Evolutionary conservation across 2,888 invertebrate species (phyloP), one percentile per base, ranked within the genome.

Genomic region (Diabrotica balteata): DNA sequence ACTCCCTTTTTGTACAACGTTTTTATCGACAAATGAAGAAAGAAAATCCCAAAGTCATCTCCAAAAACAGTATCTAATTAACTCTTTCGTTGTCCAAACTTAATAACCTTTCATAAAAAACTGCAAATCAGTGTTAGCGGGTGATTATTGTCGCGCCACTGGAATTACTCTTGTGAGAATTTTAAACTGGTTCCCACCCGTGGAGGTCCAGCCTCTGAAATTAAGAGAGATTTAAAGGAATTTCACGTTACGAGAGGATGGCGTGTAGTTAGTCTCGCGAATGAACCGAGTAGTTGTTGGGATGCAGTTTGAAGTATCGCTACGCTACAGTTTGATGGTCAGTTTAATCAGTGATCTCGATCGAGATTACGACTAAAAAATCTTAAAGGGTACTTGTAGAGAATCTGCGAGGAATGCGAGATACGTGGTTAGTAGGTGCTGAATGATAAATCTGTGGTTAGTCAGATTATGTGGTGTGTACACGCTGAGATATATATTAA

Each of bases 111-210:
- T 32, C 32, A 32, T 32, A 32, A 32, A 32, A 32, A 32, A 32
- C 32, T 32, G 32, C 32, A 32, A 32, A 32, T 32, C 32, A 32
- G 32, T 32, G 32, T 32, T 32, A 32, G 32, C 32, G 32, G 32
- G 32, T 43, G 43, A 11, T 42, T 57, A 57, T 57, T 17, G 55
- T 45, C 32, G 47, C 62, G 62, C 62, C 62, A 44, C 47, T 62
- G 61, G 9, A 57, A 17, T 43, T 50, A 43, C 58, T 64, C 64
- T 52, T 45, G 52, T 57, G 57, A 58, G 59, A 64, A 59, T 64
- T 64, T 58, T 53, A 64, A 64, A 64, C 58, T 47, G 59, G 64
- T 64, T 64, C 59, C 64, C 64, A 64, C 64, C 64, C 64, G 53
- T 43, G 64, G 64, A 64, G 64, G 64, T 62, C 62, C 62, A 42